These are phyloP conservation scores for Hucho hucho DNA, from an alignment of 2,113 vertebrate species.

Conservation along the genomic window DNA sequence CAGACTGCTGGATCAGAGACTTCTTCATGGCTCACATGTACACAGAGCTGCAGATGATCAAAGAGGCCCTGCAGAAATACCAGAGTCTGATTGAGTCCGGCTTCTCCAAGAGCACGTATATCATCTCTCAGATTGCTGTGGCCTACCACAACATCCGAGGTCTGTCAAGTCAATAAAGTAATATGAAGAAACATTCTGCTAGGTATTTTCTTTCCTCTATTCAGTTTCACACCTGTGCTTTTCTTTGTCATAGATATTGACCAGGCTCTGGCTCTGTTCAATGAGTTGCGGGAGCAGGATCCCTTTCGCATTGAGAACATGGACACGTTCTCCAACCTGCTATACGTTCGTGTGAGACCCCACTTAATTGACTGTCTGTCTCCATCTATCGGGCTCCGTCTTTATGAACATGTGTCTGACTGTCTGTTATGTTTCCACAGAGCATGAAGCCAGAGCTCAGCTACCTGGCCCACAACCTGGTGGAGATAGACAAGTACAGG, in stretches of 20 bases:
- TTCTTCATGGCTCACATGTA: constrained; percentile 99
- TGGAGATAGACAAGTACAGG: constrained; percentile 98
- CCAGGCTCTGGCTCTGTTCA: constrained; percentile 94
- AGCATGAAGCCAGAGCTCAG: constrained; percentile 98
- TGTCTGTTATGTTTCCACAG: constrained; percentile 65
- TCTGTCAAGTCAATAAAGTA: constrained; percentile 53
- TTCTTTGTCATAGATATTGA: constrained; percentile 91
- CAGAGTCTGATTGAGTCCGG: constrained; percentile 96
- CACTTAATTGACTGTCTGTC: too few relatives aligned
- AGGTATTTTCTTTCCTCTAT: neutral
- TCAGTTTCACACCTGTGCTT: too few relatives aligned
- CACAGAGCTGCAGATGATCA: constrained; percentile 97
- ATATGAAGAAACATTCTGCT: too few relatives aligned
- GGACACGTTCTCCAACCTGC: constrained; percentile 97
- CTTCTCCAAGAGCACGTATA: constrained; percentile 97
- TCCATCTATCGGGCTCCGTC: neutral
- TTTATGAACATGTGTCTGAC: neutral
- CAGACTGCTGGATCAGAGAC: constrained; percentile 96
- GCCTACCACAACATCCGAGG: constrained; percentile 99
- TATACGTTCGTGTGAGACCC: constrained; percentile 91
- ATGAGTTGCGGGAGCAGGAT: constrained; percentile 92
- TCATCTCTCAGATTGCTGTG: constrained; percentile 97
- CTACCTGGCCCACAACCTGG: constrained; percentile 95
- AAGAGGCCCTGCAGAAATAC: constrained; percentile 96
- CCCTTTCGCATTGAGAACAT: constrained; percentile 99